Percentiles rank a stretch among this genome's conserved stretches.
Evolutionary conservation across 2,888 invertebrate genomes (phyloP).

Genomic region (Meteorus colon): DNA sequence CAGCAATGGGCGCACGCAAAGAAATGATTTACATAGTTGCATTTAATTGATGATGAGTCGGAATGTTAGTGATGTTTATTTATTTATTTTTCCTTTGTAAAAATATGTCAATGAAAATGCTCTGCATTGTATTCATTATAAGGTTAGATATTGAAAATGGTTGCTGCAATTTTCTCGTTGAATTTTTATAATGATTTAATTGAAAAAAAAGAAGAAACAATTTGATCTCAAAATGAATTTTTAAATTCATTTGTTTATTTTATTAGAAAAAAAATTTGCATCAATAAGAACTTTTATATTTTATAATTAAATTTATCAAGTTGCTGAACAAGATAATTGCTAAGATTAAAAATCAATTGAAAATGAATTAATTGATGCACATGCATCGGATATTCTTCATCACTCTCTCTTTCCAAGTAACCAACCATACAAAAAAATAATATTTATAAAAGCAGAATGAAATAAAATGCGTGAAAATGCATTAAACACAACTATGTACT

Average conservation of each 20-base stretch:
- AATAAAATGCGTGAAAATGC: neutral
- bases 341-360: too few species aligned
- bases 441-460: neutral
- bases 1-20: neutral
- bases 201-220: too few species aligned
- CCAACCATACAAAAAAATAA: too few species aligned
- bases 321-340: too few species aligned
- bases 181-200: neutral
- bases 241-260: too few species aligned
- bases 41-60: conserved; percentile 4
- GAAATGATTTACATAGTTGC: conserved; percentile 12
- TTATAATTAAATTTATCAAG: too few species aligned
- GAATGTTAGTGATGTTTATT: conserved; percentile 3
- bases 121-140: neutral
- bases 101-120: neutral
- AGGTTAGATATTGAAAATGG: neutral
- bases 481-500: conserved; percentile 8
- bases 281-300: too few species aligned
- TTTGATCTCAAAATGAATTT: too few species aligned
- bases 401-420: too few species aligned
- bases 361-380: too few species aligned
- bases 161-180: neutral
- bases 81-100: neutral
- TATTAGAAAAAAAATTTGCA: too few species aligned
- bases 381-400: too few species aligned